Conservation (phyloP, 1,140 invertebrate species). For the Drosophila subobscura region DNA sequence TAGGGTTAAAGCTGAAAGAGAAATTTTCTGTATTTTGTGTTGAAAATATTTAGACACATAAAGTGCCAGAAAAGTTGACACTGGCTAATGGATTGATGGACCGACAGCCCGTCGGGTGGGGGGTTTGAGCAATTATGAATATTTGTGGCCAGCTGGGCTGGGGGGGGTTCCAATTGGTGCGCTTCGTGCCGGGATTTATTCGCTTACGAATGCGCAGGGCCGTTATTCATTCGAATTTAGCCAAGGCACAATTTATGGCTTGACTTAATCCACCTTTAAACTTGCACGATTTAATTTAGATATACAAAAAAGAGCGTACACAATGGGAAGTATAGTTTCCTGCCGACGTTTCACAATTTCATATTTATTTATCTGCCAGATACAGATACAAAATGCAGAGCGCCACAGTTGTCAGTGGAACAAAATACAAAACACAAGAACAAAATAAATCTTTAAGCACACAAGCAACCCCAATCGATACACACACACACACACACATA, state of each 20-base stretch:
- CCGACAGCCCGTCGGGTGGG: background rate
- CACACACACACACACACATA: constrained; percentile 20
- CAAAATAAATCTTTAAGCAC: constrained; percentile 51
- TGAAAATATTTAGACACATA: constrained; percentile 43
- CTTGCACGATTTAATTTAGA: constrained; percentile 71
- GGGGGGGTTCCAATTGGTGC: background rate
- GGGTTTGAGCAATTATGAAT: constrained; percentile 35
- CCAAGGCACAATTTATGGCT: constrained; percentile 61
- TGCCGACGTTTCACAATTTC: constrained; percentile 61
- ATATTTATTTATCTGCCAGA: constrained; percentile 62
- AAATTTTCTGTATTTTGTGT: constrained; percentile 1
- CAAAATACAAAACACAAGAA: constrained; percentile 56
- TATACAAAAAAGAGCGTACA: constrained; percentile 14
- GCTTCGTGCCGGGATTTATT: constrained; percentile 18
- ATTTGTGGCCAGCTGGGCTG: background rate
- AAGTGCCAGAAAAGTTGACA: constrained; percentile 50
- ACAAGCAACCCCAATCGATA: constrained; percentile 19
- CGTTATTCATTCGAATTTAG: constrained; percentile 62
- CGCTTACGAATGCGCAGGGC: constrained; percentile 30
- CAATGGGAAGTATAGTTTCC: constrained; percentile 70
- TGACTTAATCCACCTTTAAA: constrained; percentile 79
- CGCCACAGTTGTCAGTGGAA: constrained; percentile 43
- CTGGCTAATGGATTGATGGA: constrained; percentile 47
- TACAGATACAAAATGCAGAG: constrained; percentile 13
- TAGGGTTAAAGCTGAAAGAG: too few species aligned